phyloP scores from a whole-genome alignment of 2,113 vertebrate genomes.

The Festucalex cinctus region DNA sequence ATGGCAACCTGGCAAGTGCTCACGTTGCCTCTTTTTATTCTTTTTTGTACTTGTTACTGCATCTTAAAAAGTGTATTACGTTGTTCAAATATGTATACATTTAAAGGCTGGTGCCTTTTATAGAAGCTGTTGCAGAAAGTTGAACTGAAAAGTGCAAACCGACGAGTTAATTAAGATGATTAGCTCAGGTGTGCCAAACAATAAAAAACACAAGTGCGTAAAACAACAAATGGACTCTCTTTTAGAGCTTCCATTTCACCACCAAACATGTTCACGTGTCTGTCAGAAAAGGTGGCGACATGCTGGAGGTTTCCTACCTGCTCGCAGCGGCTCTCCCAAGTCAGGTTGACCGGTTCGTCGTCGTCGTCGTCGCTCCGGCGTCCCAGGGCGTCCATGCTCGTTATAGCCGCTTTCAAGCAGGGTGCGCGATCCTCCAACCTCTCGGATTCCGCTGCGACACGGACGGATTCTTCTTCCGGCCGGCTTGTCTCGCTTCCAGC shows the following conservation, averaged over 20 bases:
- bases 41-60: background rate
- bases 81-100: background rate
- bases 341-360: slow-evolving; percentile 88
- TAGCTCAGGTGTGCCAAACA: background rate
- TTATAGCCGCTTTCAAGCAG: no score
- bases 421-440: no score
- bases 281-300: no score
- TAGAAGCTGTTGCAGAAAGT: background rate
- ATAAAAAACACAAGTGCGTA: background rate
- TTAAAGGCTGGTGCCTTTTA: no score
- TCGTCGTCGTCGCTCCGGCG: slow-evolving; percentile 86
- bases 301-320: slow-evolving; percentile 78
- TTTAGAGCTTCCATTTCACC: background rate
- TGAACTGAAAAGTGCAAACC: background rate
- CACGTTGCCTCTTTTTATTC: background rate
- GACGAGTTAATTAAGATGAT: background rate
- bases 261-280: background rate
- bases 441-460: background rate
- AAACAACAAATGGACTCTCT: background rate
- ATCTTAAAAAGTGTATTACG: background rate
- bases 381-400: slow-evolving; percentile 82
- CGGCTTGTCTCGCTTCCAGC: background rate
- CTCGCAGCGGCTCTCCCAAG: slow-evolving; percentile 88
- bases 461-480: background rate
- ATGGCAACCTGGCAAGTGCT: background rate